These are phyloP conservation scores for Muschampia plurimacula DNA, from an alignment of 2,888 invertebrate species.

Conservation along the genomic window DNA sequence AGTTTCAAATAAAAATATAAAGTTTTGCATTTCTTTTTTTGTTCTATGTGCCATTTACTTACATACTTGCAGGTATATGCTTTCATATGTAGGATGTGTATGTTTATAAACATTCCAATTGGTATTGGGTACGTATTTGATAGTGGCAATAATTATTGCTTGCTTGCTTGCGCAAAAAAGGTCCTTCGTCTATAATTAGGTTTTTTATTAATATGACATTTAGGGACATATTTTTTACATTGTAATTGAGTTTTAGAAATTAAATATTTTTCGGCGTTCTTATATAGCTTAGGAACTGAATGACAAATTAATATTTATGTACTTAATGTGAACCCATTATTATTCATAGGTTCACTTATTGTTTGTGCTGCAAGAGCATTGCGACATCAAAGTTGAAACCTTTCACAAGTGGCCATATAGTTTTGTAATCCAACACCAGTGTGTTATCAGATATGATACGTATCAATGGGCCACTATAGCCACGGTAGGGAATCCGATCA, in stretches of 20 bases:
- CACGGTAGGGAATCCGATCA: neutral
- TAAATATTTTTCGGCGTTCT: neutral
- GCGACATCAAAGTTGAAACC: slow-evolving; percentile 17
- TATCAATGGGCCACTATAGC: slow-evolving; percentile 8
- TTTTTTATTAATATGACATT: neutral
- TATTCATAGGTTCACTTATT: slow-evolving; percentile 26
- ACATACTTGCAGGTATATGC: too few species aligned
- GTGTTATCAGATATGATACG: slow-evolving; percentile 23
- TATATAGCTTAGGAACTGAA: neutral
- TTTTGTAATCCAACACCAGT: slow-evolving; percentile 25
- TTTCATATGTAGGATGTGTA: too few species aligned
- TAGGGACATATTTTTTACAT: neutral
- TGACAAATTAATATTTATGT: neutral
- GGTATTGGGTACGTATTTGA: too few species aligned
- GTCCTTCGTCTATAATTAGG: neutral
- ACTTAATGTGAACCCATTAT: slow-evolving; percentile 16
- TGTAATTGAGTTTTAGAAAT: too few species aligned
- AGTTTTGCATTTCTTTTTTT: neutral
- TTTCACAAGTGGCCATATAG: slow-evolving; percentile 25
- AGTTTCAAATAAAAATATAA: neutral
- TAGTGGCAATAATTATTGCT: neutral
- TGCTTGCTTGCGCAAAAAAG: neutral
- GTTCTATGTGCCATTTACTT: too few species aligned
- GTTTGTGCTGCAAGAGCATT: slow-evolving; percentile 26
- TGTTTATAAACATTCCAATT: too few species aligned